These are phyloP conservation scores for Tipula unca DNA, from an alignment of 2,888 invertebrate genomes.

Conservation along the genomic window DNA sequence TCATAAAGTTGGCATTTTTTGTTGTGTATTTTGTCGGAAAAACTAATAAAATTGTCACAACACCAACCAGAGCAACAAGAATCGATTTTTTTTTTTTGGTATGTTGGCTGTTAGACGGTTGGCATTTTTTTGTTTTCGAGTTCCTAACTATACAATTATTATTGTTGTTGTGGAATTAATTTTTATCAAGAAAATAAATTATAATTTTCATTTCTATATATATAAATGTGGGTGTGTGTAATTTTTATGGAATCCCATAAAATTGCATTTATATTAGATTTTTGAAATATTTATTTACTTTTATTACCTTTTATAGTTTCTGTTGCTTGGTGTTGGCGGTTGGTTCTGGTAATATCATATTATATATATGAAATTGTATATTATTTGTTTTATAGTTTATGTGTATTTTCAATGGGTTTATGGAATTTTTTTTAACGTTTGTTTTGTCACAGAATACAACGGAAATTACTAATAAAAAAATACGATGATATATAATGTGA, in stretches of 20 bases:
- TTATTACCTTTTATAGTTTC: not conserved
- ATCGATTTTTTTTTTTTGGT: not conserved
- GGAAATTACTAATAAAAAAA: not conserved
- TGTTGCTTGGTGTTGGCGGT: not conserved
- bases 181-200: slow-evolving; percentile 8
- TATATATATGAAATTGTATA: not conserved
- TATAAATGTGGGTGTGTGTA: not conserved
- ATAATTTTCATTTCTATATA: not conserved
- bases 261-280: slow-evolving; percentile 14
- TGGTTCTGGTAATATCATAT: not conserved
- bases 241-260: not conserved
- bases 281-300: not conserved
- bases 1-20: slow-evolving; percentile 3
- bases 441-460: not conserved
- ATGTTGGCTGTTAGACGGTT: not conserved
- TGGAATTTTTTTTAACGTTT: not conserved
- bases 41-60: slow-evolving; percentile 14
- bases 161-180: not conserved
- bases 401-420: not conserved
- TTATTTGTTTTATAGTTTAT: not conserved
- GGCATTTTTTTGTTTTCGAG: not conserved
- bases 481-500: not conserved
- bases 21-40: not conserved
- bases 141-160: not conserved
- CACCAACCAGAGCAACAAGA: not conserved